Evolutionary conservation across 2,888 invertebrate species (phyloP), one percentile per base, ranked within the genome.

Genomic region (Drepana falcataria): DNA sequence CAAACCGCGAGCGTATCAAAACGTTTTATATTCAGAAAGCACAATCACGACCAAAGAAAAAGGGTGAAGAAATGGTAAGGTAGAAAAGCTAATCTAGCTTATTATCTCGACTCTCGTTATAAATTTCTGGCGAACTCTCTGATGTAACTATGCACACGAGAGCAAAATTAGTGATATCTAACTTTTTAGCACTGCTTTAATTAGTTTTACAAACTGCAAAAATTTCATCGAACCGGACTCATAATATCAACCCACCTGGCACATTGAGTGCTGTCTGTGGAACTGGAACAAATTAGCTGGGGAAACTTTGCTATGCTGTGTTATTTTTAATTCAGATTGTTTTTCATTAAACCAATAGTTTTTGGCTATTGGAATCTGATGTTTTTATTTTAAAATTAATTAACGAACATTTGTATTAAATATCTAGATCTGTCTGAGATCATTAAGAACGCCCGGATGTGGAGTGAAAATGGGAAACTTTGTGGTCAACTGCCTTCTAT

Each of bases 91-190:
- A 65, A 71, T 64, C 63, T 59, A 55, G 57, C 61, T 61, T 60
- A 73, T 58, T 69, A 68, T 59, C 53, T 59, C 49, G 56, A 60
- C 21, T 63, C 63, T 69, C 58, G 61, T 69, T 72, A 67, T 64
- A 59, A 55, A 57, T 68, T 67, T 64, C 56, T 58, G 51, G 51
- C 51, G 47, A 70, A 67, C 58, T 68, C 68, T 71, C 64, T 64
- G 47, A 61, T 48, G 53, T 59, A 59, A 63, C 35, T 48, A 35
- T 44, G 48, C 51, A 41, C 51, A 51, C 47, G 6, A 21, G 48
- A 47, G 47, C 33, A 47, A 33, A 48, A 57, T 47, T 52, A 47
- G 54, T 52, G 61, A 58, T 68, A 58, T 35, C 47, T 58, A 63
- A 63, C 56, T 65, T 48, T 65, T 47, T 35, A 49, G 34, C 55